Percentiles rank a stretch among this genome's conserved stretches.
Conservation (phyloP, 2,113 vertebrate genomes). For the Campylomormyrus tamandua region DNA sequence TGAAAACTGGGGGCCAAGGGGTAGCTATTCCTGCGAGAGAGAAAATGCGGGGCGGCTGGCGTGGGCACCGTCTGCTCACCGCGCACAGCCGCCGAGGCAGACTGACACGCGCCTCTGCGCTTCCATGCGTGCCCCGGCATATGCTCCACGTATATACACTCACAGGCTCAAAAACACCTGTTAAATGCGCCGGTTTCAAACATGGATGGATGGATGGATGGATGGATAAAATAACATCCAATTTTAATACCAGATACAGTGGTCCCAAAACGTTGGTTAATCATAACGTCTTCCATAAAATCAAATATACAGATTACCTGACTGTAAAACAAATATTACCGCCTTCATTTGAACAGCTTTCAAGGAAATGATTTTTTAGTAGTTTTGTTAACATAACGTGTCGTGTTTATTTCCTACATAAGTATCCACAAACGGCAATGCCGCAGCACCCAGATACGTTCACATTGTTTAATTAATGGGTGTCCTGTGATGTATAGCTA, state of each 20-base stretch:
- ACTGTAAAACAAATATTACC: not conserved
- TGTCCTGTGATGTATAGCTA: not conserved
- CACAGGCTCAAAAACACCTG: not conserved
- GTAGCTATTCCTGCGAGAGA: not conserved
- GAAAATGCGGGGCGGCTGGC: not conserved
- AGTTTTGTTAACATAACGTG: not conserved
- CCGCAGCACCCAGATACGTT: not conserved
- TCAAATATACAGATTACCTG: not conserved
- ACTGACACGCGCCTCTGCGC: not conserved
- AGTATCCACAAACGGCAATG: not conserved
- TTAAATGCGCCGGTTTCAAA: not conserved
- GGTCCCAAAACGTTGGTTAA: not conserved
- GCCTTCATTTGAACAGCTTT: not conserved
- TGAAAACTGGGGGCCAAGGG: not conserved
- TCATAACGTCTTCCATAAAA: not conserved
- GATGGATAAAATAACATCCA: not conserved
- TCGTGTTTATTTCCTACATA: not conserved
- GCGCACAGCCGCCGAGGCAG: not conserved
- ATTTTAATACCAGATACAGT: not conserved
- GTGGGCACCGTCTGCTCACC: not conserved
- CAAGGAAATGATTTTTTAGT: not conserved
- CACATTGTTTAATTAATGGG: not conserved
- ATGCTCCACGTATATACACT: not conserved
- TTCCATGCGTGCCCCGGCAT: not conserved
- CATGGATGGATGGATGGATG: not conserved